Percentiles rank a stretch among this genome's conserved stretches.
Evolutionary conservation across 1,140 invertebrate genomes (phyloP).

Genomic region (Hormaphis cornu): DNA sequence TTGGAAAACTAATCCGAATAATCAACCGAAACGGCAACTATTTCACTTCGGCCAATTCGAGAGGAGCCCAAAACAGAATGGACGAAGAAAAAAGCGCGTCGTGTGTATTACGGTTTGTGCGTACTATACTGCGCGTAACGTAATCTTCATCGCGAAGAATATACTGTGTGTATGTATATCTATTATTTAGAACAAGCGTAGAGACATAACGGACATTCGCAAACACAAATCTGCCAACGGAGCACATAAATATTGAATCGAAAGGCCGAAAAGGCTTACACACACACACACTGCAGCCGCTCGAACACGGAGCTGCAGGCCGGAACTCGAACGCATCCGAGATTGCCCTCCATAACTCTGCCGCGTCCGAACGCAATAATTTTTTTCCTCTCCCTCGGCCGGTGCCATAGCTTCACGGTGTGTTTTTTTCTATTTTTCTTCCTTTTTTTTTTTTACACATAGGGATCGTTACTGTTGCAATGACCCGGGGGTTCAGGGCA

Average conservation of each 20-base stretch:
- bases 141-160: background rate
- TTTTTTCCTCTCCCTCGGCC: slow-evolving; percentile 3
- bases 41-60: too few species aligned
- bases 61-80: too few species aligned
- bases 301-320: background rate
- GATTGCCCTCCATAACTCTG: slow-evolving; percentile 21
- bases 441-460: background rate
- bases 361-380: background rate
- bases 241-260: slow-evolving; percentile 27
- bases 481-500: background rate
- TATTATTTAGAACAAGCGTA: background rate
- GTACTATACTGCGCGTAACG: background rate
- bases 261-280: slow-evolving; percentile 21
- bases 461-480: background rate
- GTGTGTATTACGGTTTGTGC: background rate
- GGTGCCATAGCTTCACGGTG: too few species aligned
- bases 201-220: slow-evolving; percentile 1
- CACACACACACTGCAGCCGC: background rate
- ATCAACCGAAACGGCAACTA: too few species aligned
- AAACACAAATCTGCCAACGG: slow-evolving; percentile 26
- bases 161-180: background rate
- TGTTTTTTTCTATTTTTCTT: background rate
- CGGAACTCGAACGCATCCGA: slow-evolving; percentile 24
- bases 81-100: too few species aligned
- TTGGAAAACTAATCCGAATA: too few species aligned